Evolutionary conservation across 2,888 invertebrate genomes (phyloP).

Genomic region (Sphaeridia pumilis): DNA sequence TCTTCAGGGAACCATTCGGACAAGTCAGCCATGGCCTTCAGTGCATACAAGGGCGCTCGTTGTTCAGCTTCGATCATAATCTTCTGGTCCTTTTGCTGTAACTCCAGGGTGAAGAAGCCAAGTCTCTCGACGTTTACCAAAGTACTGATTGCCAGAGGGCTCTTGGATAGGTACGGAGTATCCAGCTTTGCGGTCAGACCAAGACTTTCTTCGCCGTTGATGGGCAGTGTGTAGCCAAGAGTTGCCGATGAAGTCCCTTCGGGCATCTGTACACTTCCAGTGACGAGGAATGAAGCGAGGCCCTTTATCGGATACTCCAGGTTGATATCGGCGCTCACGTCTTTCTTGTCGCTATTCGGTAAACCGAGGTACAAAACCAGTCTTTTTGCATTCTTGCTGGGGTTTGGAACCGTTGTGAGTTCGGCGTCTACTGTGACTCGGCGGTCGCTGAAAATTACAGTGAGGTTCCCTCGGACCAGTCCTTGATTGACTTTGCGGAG

Average conservation of each 20-base stretch:
- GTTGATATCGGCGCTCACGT: conserved; percentile 20
- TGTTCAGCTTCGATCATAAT: background rate
- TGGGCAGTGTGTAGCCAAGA: conserved; percentile 28
- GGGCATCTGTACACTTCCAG: conserved; percentile 14
- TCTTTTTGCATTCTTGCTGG: conserved; percentile 11
- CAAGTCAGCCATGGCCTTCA: background rate
- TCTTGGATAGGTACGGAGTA: conserved; percentile 13
- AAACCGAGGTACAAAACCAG: conserved; percentile 20
- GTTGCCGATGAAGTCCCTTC: conserved; percentile 17
- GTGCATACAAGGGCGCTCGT: background rate
- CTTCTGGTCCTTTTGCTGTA: background rate
- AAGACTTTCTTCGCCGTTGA: conserved; percentile 10
- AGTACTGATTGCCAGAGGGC: conserved; percentile 9
- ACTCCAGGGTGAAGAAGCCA: background rate
- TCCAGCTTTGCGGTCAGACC: conserved; percentile 19
- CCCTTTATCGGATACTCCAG: conserved; percentile 19
- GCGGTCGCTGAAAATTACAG: conserved; percentile 22
- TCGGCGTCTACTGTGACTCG: conserved; percentile 18
- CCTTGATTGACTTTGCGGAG: conserved; percentile 10
- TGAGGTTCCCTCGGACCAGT: conserved; percentile 16
- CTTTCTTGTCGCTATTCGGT: conserved; percentile 13
- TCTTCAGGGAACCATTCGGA: background rate
- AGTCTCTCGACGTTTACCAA: background rate
- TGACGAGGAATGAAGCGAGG: conserved; percentile 13
- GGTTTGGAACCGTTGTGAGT: conserved; percentile 13